Base-by-base conservation (phyloP, 2,888 invertebrate genomes). In the Orthosia cruda region DNA sequence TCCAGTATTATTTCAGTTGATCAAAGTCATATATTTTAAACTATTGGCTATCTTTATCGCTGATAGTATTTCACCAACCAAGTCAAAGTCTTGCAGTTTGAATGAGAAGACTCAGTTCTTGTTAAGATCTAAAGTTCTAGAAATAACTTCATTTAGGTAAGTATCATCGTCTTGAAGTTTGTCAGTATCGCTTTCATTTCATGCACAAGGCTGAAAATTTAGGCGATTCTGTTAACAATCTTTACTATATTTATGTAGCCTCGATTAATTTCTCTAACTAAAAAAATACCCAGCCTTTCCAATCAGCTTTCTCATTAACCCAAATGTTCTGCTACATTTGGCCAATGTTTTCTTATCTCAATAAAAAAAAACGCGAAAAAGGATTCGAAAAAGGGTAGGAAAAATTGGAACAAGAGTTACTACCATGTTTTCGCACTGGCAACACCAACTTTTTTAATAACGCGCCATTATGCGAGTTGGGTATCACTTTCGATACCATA, bases 381-480 rank as follows among this genome's bases (percentile, higher is more conserved):
- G 74, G 80, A 82, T 86, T 84, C 76, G 55, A 86, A 74, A 59
- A 49, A 75, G 71, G 71, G 69, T 75, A 67, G 69, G 26, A 64
- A 83, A 80, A 78, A 83, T 66, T 69, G 72, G 69, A 75, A 78
- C 84, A 71, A 74, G 74, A 86, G 78, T 80, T 72, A 82, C 76
- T 82, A 80, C 80, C 80, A 84, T 80, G 82, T 88, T 87, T 87
- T 80, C 77, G 59, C 71, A 23, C 26, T 71, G 74, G 76, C 62
- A 78, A 68, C 58, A 73, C 71, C 61, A 87, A 88, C 88, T 87
- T 86, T 87, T 86, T 87, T 87, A 87, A 88, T 87, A 86, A 79
- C 80, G 77, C 65, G 59, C 75, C 83, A 83, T 86, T 83, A 86
- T 87, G 81, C 71, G 81, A 87, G 86, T 85, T 87, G 50, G 71